These are phyloP conservation scores for Phania funesta DNA, from an alignment of 2,888 invertebrate species.

Conservation along the genomic window DNA sequence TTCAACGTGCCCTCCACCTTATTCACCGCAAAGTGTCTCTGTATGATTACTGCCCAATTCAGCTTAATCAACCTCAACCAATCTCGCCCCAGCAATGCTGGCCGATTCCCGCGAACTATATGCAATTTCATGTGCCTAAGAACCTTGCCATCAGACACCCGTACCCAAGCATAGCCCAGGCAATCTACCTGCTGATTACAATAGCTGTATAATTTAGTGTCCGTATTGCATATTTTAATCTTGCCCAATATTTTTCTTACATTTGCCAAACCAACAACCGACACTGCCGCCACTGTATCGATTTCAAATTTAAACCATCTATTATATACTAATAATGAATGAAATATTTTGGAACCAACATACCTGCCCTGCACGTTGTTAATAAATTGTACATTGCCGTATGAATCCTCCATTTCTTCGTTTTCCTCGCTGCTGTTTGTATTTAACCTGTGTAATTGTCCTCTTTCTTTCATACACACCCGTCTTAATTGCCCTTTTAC, in stretches of 20 bases:
- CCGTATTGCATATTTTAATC: conserved; percentile 20
- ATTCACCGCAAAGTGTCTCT: too few species aligned
- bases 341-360: conserved; percentile 33
- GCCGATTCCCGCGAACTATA: conserved; percentile 50
- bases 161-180: neutral
- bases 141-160: neutral
- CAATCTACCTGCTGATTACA: conserved; percentile 23
- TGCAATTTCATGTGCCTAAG: conserved; percentile 36
- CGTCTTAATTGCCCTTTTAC: conserved; percentile 45
- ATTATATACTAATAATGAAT: conserved; percentile 43
- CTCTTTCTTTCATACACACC: conserved; percentile 41
- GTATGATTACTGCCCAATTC: too few species aligned
- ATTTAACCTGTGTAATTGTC: conserved; percentile 24
- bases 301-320: conserved; percentile 43
- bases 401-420: conserved; percentile 9
- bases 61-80: too few species aligned
- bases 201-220: conserved; percentile 44
- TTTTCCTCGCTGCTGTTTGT: neutral
- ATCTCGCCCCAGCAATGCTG: conserved; percentile 59
- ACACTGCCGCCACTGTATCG: conserved; percentile 45
- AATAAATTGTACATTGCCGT: conserved; percentile 9
- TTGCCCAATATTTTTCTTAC: conserved; percentile 20
- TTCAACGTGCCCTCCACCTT: too few species aligned
- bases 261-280: conserved; percentile 38
- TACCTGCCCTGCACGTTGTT: conserved; percentile 5